phyloP scores from a whole-genome alignment of 2,888 invertebrate genomes.

The Eueremaeus valkanovi region DNA sequence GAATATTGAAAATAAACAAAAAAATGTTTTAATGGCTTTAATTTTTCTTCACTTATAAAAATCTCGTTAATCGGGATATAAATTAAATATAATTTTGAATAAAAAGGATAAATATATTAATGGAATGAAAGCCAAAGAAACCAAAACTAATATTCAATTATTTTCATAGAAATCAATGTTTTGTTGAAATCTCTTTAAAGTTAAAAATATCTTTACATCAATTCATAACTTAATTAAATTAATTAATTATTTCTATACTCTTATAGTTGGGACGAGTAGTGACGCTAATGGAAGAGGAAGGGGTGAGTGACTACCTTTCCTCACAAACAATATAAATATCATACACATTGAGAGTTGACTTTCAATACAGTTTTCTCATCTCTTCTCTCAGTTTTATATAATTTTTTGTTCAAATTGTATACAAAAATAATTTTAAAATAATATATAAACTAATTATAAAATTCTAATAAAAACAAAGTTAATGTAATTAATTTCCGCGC shows the following conservation, averaged over 20 bases:
- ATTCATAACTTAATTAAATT: not conserved
- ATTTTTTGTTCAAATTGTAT: no score
- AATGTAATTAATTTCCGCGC: conserved; percentile 12
- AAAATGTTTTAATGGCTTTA: not conserved
- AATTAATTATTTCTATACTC: not conserved
- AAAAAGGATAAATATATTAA: no score
- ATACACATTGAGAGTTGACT: no score
- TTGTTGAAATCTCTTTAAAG: not conserved
- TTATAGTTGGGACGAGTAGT: conserved; percentile 56
- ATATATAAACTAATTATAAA: conserved; percentile 9
- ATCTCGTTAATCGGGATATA: not conserved
- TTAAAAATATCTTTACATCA: no score
- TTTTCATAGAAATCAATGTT: not conserved
- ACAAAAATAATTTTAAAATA: not conserved
- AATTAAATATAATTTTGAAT: not conserved
- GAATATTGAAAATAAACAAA: no score
- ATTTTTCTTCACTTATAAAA: not conserved
- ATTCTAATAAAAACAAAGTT: not conserved
- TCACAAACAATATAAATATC: not conserved
- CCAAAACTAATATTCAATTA: no score
- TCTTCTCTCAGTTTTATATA: not conserved
- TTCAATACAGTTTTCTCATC: no score
- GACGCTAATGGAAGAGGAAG: conserved; percentile 52
- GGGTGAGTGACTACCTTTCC: conserved; percentile 44
- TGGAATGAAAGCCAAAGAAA: not conserved